Evolutionary conservation across 2,888 invertebrate species (phyloP).

Genomic region (Panopea generosa): DNA sequence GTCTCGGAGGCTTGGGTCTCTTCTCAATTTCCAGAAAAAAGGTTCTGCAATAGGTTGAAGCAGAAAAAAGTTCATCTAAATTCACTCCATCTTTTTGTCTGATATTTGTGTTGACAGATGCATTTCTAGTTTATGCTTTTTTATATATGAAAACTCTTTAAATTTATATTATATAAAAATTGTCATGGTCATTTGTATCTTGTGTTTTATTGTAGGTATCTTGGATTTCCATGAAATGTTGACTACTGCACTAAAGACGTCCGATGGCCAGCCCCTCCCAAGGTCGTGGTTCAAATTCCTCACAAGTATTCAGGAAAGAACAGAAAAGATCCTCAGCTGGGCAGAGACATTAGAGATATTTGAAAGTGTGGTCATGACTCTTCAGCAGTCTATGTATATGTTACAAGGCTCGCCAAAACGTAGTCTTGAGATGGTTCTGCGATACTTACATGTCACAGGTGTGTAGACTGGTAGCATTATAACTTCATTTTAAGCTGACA

Average conservation of each 20-base stretch:
- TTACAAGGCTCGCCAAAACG: conserved; percentile 74
- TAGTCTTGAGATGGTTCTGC: conserved; percentile 75
- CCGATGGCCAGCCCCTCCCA: conserved; percentile 71
- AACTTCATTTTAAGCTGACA: no score
- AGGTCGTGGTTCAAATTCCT: conserved; percentile 78
- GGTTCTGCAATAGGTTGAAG: no score
- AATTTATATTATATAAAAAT: no score
- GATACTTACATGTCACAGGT: conserved; percentile 70
- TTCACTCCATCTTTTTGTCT: no score
- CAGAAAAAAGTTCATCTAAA: no score
- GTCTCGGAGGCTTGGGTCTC: no score
- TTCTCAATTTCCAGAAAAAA: no score
- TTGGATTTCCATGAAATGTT: conserved; percentile 63
- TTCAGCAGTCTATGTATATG: conserved; percentile 75
- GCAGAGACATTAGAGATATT: conserved; percentile 70
- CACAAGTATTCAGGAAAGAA: conserved; percentile 68
- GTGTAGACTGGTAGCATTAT: not conserved
- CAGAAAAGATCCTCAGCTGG: conserved; percentile 73
- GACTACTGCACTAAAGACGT: conserved; percentile 57
- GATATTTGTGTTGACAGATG: no score
- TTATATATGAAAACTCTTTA: no score
- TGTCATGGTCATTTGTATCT: no score
- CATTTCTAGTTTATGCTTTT: no score
- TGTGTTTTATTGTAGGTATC: no score
- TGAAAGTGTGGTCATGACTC: conserved; percentile 64